Evolutionary conservation across 2,113 vertebrate genomes (phyloP), one percentile per base, ranked within the genome.

Genomic region (Sminthopsis crassicaudata): DNA sequence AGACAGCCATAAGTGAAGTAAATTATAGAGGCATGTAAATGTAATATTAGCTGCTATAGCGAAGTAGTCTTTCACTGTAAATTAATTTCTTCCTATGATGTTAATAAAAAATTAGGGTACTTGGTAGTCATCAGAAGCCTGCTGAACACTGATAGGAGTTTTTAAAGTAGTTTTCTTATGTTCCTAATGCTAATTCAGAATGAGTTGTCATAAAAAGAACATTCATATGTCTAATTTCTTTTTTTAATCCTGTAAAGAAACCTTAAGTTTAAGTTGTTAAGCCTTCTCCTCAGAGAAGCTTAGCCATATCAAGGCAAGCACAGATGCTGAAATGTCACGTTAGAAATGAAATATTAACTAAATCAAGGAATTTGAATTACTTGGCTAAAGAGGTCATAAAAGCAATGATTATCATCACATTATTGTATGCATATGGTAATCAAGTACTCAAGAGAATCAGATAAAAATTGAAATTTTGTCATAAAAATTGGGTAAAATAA

Each of bases 21-120:
- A 99, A 99, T 99, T 99, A 98, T 96, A 97, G 97, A 98, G 98
- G 98, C 96, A 98, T 98, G 97, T 98, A 98, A 99, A 99, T 97
- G 98, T 97, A 97, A 97, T 98, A 98, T 99, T 98, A 99, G 98
- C 98, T 98, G 97, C 93, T 96, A 97, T 96, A 98, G 96, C 97
- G 96, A 98, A 98, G 98, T 98, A 97, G 96, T 98, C 94, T 98
- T 98, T 98, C 97, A 98, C 96, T 98, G 96, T 96, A 98, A 98
- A 98, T 99, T 98, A 98, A 98, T 96, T 98, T 98, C 95, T 98
- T 97, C 95, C 96, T 98, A 97, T 96, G 94, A 96, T 97, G 93
- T 97, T 98, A 98, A 98, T 98, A 98, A 98, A 98, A 98, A 98
- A 98, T 91, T 57, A 98, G 98, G 88, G 96, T 92, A 96, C 95